Evolutionary conservation across 2,113 vertebrate genomes (phyloP).

Genomic region (Phasianus colchicus): DNA sequence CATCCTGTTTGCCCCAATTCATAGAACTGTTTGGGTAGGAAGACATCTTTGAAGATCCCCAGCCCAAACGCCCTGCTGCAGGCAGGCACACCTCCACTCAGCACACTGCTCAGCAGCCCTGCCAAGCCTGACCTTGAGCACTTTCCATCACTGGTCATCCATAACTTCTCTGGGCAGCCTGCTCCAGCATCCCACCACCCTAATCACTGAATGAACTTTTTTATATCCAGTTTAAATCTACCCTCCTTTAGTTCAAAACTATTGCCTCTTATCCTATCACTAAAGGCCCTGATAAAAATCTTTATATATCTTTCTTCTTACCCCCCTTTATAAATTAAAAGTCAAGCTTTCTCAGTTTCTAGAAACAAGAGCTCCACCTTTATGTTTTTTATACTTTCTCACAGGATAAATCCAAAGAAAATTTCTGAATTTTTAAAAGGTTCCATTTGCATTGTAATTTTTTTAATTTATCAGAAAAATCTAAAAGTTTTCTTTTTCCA

Average conservation of each 20-base stretch:
- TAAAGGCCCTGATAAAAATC: not conserved
- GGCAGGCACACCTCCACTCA: not conserved
- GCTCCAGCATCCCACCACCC: not conserved
- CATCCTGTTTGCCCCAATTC: not conserved
- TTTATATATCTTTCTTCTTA: not conserved
- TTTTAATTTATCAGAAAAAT: not conserved
- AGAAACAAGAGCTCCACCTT: conserved; percentile 33
- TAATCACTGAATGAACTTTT: not conserved
- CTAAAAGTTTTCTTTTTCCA: not conserved
- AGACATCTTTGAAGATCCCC: not conserved
- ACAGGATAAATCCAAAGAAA: not conserved
- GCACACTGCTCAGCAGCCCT: not conserved
- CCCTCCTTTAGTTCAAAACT: not conserved
- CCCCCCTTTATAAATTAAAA: not conserved
- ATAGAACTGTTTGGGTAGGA: not conserved
- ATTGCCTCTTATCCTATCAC: not conserved
- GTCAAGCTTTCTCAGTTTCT: conserved; percentile 21
- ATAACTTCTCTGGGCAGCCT: not conserved
- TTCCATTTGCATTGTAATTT: not conserved
- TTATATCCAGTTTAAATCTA: not conserved
- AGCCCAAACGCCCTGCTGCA: not conserved
- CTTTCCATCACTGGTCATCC: not conserved
- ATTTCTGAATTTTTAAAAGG: not conserved
- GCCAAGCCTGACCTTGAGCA: not conserved
- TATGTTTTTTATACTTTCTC: not conserved